Conservation (phyloP, 2,888 invertebrate species). For the Cryptophagus acutangulus region DNA sequence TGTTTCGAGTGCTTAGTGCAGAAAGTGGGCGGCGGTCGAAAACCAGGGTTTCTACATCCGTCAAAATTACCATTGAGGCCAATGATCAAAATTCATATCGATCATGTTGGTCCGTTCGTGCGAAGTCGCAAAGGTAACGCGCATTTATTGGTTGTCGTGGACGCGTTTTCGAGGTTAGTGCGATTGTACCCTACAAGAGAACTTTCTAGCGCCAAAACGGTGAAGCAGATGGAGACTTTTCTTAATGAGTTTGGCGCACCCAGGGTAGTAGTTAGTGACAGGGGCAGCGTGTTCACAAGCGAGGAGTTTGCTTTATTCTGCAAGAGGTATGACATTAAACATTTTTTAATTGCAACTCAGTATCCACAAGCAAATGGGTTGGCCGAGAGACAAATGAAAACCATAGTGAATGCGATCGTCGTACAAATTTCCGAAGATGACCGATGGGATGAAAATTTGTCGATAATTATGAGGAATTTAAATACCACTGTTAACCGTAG, state of each 20-base stretch:
- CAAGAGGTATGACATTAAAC: constrained; percentile 6
- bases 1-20: constrained; percentile 11
- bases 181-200: constrained; percentile 19
- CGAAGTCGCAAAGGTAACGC: constrained; percentile 16
- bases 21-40: constrained; percentile 7
- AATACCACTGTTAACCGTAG: constrained; percentile 20
- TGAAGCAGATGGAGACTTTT: background rate
- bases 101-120: constrained; percentile 27
- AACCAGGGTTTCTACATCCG: constrained; percentile 26
- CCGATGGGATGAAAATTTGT: no score
- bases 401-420: background rate
- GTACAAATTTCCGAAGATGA: no score
- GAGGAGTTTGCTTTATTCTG: constrained; percentile 16
- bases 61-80: constrained; percentile 25
- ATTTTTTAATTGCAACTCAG: constrained; percentile 5
- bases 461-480: no score
- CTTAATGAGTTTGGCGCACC: background rate
- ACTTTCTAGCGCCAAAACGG: constrained; percentile 5
- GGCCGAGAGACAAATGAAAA: constrained; percentile 7
- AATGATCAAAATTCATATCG: constrained; percentile 25
- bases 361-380: constrained; percentile 12
- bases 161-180: constrained; percentile 25
- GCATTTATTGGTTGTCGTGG: constrained; percentile 24
- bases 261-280: constrained; percentile 16
- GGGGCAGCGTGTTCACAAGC: constrained; percentile 21